Evolutionary conservation across 1,140 invertebrate species (phyloP).

Genomic region (Cydia strobilella): DNA sequence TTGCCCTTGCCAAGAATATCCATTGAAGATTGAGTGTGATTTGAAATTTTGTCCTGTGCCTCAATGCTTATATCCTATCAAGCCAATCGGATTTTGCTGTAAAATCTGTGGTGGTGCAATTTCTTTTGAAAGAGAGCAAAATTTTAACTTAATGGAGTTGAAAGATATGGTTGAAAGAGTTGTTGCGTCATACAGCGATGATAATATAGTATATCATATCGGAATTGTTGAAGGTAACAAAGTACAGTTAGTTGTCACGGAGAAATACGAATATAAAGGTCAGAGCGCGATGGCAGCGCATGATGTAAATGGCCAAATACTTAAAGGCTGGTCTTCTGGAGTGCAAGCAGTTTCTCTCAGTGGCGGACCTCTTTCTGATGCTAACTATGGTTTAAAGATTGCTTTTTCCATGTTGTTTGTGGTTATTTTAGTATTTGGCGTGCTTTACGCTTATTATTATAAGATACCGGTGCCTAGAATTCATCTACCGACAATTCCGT

Average conservation of each 20-base stretch:
- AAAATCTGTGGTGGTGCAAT: constrained; percentile 65
- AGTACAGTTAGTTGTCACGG: constrained; percentile 63
- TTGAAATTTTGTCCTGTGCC: constrained; percentile 58
- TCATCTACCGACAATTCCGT: constrained; percentile 39
- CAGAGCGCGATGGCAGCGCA: constrained; percentile 57
- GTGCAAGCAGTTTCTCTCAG: constrained; percentile 48
- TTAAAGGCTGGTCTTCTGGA: constrained; percentile 45
- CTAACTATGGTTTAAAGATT: constrained; percentile 57
- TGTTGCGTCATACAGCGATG: constrained; percentile 47
- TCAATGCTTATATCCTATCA: constrained; percentile 59
- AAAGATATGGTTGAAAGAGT: constrained; percentile 51
- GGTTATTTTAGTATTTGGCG: constrained; percentile 49
- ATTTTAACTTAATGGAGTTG: constrained; percentile 56
- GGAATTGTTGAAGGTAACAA: constrained; percentile 48
- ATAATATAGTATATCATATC: constrained; percentile 56
- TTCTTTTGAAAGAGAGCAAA: constrained; percentile 54
- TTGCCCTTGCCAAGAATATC: constrained; percentile 60
- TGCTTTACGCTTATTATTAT: constrained; percentile 66
- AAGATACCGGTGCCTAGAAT: constrained; percentile 44
- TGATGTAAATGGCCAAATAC: constrained; percentile 48
- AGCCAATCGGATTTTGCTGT: constrained; percentile 68
- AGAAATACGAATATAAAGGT: constrained; percentile 62
- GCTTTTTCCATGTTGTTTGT: constrained; percentile 63
- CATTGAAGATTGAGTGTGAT: constrained; percentile 55
- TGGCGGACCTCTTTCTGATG: constrained; percentile 55